These are phyloP conservation scores for Drosophila meridionalis DNA, from an alignment of 2,888 invertebrate species.

Conservation along the genomic window DNA sequence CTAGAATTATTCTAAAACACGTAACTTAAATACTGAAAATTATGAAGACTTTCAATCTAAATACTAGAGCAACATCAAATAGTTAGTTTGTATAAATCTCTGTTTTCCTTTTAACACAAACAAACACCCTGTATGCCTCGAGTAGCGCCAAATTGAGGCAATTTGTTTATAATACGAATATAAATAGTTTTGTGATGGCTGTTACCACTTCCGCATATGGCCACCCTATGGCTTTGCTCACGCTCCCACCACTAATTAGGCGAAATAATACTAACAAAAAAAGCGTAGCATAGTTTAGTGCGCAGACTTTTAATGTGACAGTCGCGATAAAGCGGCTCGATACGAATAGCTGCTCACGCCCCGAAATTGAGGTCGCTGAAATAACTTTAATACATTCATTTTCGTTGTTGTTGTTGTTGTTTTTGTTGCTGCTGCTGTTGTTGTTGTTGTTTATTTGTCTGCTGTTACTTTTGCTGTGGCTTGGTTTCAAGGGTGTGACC, in stretches of 20 bases:
- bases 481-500: slow-evolving; percentile 64
- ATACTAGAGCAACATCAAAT: not conserved
- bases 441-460: slow-evolving; percentile 47
- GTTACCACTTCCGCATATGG: not conserved
- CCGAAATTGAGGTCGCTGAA: slow-evolving; percentile 32
- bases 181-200: not conserved
- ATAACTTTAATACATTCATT: slow-evolving; percentile 42
- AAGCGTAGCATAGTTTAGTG: slow-evolving; percentile 54
- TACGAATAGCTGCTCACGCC: slow-evolving; percentile 48
- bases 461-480: slow-evolving; percentile 45
- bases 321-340: slow-evolving; percentile 55
- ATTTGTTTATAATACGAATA: not conserved
- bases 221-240: slow-evolving; percentile 3
- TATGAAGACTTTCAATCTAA: not conserved
- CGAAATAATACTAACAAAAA: slow-evolving; percentile 20
- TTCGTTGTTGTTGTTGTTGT: slow-evolving; percentile 4
- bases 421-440: slow-evolving; percentile 23
- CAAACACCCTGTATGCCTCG: not conserved
- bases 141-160: not conserved
- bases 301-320: slow-evolving; percentile 57
- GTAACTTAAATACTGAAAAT: too few species aligned
- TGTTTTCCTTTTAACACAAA: not conserved
- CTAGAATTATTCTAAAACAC: too few species aligned
- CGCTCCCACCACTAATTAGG: slow-evolving; percentile 28
- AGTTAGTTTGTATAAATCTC: not conserved